phyloP scores from a whole-genome alignment of 2,797 vertebrate species.

The Percopsis omiscomaycus region DNA sequence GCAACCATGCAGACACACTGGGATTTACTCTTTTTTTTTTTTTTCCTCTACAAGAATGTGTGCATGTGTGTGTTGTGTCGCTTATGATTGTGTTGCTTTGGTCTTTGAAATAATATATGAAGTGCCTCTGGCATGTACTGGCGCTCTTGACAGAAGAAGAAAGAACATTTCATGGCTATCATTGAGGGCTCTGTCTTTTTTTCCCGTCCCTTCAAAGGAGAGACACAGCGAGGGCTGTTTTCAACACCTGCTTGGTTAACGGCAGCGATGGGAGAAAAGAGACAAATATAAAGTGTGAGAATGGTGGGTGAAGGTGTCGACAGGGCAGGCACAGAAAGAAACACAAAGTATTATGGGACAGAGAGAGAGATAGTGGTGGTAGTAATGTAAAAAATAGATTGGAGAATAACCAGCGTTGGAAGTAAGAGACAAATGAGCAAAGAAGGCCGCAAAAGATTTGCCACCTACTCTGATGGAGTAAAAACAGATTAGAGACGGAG shows the following conservation, averaged over 20 bases:
- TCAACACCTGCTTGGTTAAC: constrained; percentile 24
- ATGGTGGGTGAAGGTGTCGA: constrained; percentile 30
- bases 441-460: constrained; percentile 43
- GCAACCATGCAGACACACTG: constrained; percentile 41
- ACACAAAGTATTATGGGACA: constrained; percentile 37
- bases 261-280: constrained; percentile 20
- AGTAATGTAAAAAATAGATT: constrained; percentile 48
- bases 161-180: constrained; percentile 58
- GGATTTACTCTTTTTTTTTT: constrained; percentile 20
- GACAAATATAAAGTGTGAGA: constrained; percentile 33
- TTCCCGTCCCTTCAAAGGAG: constrained; percentile 60
- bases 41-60: constrained; percentile 21
- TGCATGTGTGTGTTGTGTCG: constrained; percentile 36
- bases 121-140: constrained; percentile 47
- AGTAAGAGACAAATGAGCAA: constrained; percentile 40
- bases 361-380: constrained; percentile 17
- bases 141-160: constrained; percentile 58
- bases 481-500: constrained; percentile 55
- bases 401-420: constrained; percentile 31
- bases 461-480: constrained; percentile 56
- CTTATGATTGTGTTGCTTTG: constrained; percentile 57
- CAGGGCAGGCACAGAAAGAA: constrained; percentile 31
- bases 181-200: constrained; percentile 46
- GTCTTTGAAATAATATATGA: constrained; percentile 67
- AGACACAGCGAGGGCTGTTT: constrained; percentile 47